phyloP scores from a whole-genome alignment of 2,888 invertebrate genomes.

The Frankliniella fusca region DNA sequence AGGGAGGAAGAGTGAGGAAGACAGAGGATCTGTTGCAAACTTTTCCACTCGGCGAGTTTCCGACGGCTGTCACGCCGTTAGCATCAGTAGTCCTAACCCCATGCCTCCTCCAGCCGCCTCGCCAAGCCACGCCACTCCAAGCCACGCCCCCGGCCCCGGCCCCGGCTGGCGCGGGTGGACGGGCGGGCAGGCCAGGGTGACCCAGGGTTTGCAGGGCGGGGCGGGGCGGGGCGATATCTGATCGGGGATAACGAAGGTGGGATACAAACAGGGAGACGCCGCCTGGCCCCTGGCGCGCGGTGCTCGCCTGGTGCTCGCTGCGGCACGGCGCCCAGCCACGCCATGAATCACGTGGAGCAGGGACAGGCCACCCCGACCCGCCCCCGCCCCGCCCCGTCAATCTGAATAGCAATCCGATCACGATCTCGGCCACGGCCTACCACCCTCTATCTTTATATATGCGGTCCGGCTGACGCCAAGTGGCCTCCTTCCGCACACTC shows the following conservation, averaged over 20 bases:
- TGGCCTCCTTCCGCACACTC: too few relatives aligned
- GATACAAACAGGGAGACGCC: neutral
- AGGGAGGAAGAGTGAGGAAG: neutral
- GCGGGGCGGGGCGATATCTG: neutral
- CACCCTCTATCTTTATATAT: neutral
- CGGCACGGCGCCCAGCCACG: neutral
- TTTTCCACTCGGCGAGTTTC: slow-evolving; percentile 24
- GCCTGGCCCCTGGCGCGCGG: neutral
- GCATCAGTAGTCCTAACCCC: neutral
- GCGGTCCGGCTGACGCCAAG: neutral
- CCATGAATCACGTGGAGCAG: neutral
- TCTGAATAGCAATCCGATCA: neutral
- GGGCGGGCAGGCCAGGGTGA: too few relatives aligned
- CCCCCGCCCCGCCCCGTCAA: slow-evolving; percentile 1
- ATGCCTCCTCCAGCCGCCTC: neutral
- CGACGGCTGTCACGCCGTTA: slow-evolving; percentile 23
- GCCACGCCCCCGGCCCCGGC: neutral
- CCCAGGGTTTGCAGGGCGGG: too few relatives aligned
- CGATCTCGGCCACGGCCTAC: neutral
- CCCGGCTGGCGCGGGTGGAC: neutral
- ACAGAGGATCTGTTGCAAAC: slow-evolving; percentile 12
- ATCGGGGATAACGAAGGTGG: slow-evolving; percentile 14
- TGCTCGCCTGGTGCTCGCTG: too few relatives aligned
- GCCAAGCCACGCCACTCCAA: neutral
- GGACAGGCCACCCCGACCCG: neutral